Evolutionary conservation across 2,888 invertebrate genomes (phyloP), one percentile per base, ranked within the genome.

Genomic region (Drosophila ustulata): DNA sequence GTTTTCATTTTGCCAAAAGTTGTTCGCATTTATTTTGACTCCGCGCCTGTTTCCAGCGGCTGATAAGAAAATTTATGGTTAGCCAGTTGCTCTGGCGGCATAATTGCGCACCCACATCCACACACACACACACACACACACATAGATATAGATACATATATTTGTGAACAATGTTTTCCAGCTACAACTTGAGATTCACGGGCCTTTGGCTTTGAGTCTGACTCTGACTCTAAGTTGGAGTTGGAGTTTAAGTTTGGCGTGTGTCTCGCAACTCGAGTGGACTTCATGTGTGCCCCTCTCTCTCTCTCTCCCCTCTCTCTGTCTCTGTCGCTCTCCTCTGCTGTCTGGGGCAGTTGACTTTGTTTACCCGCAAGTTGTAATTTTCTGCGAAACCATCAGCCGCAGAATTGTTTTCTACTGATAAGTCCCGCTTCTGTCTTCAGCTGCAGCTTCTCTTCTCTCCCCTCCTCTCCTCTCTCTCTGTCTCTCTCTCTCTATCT

Each of bases 281-380:
- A 69, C 65, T 73, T 53, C 68, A 73, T 55, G 63, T 72, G 57
- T 68, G 57, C 9, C 49, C 8, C 7, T 25, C n/a, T 59, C 59
- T 53, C 56, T 37, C 7, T 11, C 30, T 58, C 13, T 37, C 32
- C 26, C 7, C 37, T 26, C 41, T 34, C 37, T 11, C 30, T 26
- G 28, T 37, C 30, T 28, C 41, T 57, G 28, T 5, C 28, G 4
- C 50, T 23, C 8, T 26, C 11, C 3, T 25, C n/a, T 52, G 28
- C 34, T 46, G 59, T 66, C 57, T 72, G 57, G 50, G 59, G 59
- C 65, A 68, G 61, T 74, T 84, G 86, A 86, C 81, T 84, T 83
- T 85, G 88, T 88, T 83, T 86, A 81, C 85, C 85, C 85, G 85
- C 88, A 85, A 85, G 85, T 88, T 85, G 88, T 80, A 85, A 85